phyloP scores from a whole-genome alignment of 2,888 invertebrate species.

The Scaptomyza parva region DNA sequence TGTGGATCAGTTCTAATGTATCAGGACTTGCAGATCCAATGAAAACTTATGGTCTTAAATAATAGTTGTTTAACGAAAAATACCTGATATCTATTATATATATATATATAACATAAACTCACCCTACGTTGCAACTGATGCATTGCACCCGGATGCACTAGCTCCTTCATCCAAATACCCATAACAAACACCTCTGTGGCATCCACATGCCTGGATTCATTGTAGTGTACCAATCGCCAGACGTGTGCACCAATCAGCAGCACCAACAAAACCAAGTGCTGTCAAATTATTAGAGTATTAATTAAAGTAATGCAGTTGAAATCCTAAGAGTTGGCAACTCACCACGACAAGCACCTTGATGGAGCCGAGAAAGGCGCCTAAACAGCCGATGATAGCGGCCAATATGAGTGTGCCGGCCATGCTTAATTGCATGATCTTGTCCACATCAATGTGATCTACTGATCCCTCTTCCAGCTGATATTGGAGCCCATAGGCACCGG shows the following conservation, averaged over 20 bases:
- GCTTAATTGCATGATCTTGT: slow-evolving; percentile 69
- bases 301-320: no score
- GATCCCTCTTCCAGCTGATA: slow-evolving; percentile 69
- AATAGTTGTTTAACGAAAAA: no score
- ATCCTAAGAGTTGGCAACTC: slow-evolving; percentile 11
- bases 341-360: slow-evolving; percentile 75
- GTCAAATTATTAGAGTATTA: not conserved
- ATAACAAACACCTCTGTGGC: slow-evolving; percentile 69
- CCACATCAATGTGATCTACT: slow-evolving; percentile 55
- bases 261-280: slow-evolving; percentile 71
- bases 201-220: slow-evolving; percentile 63
- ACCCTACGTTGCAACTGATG: slow-evolving; percentile 68
- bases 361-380: slow-evolving; percentile 77
- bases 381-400: slow-evolving; percentile 75
- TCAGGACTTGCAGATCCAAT: no score
- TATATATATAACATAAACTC: slow-evolving; percentile 15
- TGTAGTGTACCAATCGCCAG: slow-evolving; percentile 74
- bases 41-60: no score
- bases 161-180: slow-evolving; percentile 71
- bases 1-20: no score
- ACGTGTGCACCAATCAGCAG: slow-evolving; percentile 64
- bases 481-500: slow-evolving; percentile 68
- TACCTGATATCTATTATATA: no score
- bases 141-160: slow-evolving; percentile 72
- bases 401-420: slow-evolving; percentile 66